phyloP scores from a whole-genome alignment of 2,888 invertebrate genomes.

The Halictus quadricinctus region DNA sequence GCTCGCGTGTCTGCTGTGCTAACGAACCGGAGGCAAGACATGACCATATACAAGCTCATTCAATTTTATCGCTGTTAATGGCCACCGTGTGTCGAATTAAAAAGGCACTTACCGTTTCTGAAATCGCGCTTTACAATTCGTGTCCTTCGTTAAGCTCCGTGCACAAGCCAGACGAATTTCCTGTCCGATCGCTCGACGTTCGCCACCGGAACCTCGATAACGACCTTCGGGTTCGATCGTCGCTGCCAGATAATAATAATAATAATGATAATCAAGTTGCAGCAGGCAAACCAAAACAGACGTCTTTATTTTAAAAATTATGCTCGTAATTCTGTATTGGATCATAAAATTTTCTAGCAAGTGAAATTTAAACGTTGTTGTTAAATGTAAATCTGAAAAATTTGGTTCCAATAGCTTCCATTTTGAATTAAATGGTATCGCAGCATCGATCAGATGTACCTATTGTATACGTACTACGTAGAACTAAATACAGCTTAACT shows the following conservation, averaged over 20 bases:
- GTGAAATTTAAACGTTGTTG: too few relatives aligned
- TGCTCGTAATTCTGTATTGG: background rate
- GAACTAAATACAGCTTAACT: background rate
- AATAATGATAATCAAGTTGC: background rate
- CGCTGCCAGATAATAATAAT: background rate
- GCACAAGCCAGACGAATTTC: background rate
- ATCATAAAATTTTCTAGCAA: too few relatives aligned
- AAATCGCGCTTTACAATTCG: constrained; percentile 12
- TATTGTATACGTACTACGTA: background rate
- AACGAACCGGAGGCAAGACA: constrained; percentile 11
- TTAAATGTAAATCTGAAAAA: too few relatives aligned
- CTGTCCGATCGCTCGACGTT: background rate
- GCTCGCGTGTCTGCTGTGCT: constrained; percentile 15
- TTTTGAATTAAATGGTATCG: background rate
- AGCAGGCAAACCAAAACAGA: background rate
- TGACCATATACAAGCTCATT: background rate
- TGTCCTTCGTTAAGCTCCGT: constrained; percentile 32
- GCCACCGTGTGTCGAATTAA: constrained; percentile 20
- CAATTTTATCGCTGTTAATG: constrained; percentile 14
- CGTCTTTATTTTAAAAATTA: background rate
- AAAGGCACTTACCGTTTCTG: constrained; percentile 28
- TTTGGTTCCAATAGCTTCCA: too few relatives aligned
- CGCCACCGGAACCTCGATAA: background rate
- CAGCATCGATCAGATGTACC: background rate
- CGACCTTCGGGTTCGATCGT: background rate